These are phyloP conservation scores for Ptychochromis oligacanthus DNA, from an alignment of 2,113 vertebrate species.

Conservation along the genomic window DNA sequence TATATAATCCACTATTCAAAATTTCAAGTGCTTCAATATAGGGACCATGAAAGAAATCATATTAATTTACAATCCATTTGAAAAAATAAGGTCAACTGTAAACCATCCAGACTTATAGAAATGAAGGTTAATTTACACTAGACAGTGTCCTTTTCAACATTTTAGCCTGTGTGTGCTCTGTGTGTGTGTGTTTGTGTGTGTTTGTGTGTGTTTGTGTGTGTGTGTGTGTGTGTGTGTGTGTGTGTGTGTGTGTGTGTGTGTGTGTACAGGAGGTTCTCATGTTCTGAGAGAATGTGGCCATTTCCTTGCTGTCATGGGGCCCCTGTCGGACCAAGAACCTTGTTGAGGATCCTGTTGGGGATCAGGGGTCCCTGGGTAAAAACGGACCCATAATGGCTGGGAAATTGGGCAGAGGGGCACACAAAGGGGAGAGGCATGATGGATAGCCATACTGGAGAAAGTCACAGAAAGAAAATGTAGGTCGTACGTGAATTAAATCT, in stretches of 20 bases:
- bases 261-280: neutral
- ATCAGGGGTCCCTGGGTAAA: neutral
- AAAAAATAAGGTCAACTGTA: neutral
- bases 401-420: conserved; percentile 5
- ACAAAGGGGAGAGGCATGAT: conserved; percentile 4
- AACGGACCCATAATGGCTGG: conserved; percentile 15
- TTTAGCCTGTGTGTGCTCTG: neutral
- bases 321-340: conserved; percentile 2
- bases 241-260: neutral
- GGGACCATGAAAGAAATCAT: neutral
- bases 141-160: neutral
- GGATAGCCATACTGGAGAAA: neutral
- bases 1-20: neutral
- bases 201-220: no score
- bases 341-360: neutral
- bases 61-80: neutral
- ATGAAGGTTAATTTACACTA: neutral
- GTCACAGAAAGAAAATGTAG: neutral
- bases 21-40: neutral
- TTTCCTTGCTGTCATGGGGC: neutral
- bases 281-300: neutral
- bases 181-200: neutral
- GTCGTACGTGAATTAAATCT: neutral
- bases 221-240: neutral
- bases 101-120: neutral